Evolutionary conservation across 2,113 vertebrate species (phyloP), one percentile per base, ranked within the genome.

Genomic region (Hoplias malabaricus): DNA sequence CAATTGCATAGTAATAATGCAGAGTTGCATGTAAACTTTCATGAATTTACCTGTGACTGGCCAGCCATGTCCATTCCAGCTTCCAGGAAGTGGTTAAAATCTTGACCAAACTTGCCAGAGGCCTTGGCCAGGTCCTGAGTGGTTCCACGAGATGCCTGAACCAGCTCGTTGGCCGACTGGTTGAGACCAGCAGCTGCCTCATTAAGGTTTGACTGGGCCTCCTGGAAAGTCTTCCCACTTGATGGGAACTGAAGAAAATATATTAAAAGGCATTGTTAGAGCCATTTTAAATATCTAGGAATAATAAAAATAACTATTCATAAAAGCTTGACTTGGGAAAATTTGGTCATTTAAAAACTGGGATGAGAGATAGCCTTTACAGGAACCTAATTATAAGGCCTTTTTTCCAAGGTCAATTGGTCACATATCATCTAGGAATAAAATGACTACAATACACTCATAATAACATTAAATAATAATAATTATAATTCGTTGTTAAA

Each of bases 31-130:
- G 19, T 23, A 21, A 36, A 10, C 19, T 36, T 12, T 63, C 1
- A 10, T 63, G 12, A 3, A 38, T 10, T 13, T 67, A 98, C 97
- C 91, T 95, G 94, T 0, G 96, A 95, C 76, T 96, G 96, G 80
- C 96, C 95, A 0, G 97, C 98, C 96, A 99, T 99, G 87, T 99
- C 98, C 63, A 98, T 94, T 0, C 97, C 98, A 0, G 98, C 97
- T 27, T 96, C 93, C 79, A 99, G 90, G 89, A 99, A 98, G 80
- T 95, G 93, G 86, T 87, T 95, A 88, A 99, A 99, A 87, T 98
- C 95, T 14, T 96, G 93, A 31, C 98, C 96, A 2, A 98, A 99
- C 84, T 98, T 98, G 80, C 96, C 94, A 0, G 98, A 96, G 36
- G 98, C 93, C 76, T 91, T 93, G 80, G 96, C 92, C 83, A 99